These are phyloP conservation scores for Heterochromis multidens DNA, from an alignment of 2,113 vertebrate genomes.

Conservation along the genomic window DNA sequence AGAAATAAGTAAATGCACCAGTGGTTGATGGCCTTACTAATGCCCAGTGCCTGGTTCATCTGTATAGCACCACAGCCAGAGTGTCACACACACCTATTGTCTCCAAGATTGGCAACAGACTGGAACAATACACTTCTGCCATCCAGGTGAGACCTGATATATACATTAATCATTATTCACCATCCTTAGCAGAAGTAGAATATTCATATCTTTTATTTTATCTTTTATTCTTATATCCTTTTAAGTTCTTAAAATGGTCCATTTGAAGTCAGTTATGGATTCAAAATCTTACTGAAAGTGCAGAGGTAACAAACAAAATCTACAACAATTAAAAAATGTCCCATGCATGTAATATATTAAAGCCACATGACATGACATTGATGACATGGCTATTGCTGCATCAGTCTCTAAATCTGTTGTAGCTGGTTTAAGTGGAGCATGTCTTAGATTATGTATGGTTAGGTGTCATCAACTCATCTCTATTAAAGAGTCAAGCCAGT, in stretches of 20 bases:
- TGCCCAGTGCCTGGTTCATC: neutral
- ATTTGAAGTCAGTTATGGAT: neutral
- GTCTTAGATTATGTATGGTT: neutral
- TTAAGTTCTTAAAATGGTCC: neutral
- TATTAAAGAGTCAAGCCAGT: neutral
- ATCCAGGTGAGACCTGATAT: conserved; percentile 80
- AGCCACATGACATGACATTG: no score
- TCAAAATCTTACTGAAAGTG: no score
- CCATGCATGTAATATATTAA: no score
- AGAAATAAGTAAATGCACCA: neutral
- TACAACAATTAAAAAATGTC: no score
- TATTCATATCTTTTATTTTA: neutral
- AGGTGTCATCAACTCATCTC: neutral
- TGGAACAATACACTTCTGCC: conserved; percentile 91
- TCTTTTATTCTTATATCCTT: neutral
- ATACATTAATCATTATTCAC: neutral
- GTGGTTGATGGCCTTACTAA: neutral
- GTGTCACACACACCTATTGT: conserved; percentile 82
- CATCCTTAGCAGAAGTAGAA: neutral
- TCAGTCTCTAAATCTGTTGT: no score
- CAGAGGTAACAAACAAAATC: no score
- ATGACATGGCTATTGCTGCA: no score
- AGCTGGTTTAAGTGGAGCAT: neutral
- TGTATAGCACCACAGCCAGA: conserved; percentile 76
- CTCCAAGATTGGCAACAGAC: conserved; percentile 91